Base-by-base conservation (phyloP, 2,797 vertebrate species). In the Halcyon badia region DNA sequence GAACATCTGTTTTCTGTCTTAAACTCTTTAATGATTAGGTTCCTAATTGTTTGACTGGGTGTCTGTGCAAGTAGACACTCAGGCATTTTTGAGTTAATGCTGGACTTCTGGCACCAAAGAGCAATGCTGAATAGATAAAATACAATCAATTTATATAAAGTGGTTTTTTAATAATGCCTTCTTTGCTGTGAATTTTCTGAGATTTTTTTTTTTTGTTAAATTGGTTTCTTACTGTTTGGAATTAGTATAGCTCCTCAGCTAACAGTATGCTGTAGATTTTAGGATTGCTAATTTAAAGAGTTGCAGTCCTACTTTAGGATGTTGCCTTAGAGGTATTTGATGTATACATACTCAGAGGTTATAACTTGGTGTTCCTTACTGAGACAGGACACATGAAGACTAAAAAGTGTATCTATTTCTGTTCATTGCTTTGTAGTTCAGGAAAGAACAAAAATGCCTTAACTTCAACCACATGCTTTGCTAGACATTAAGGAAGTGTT, bases 1-100 rank as follows among this genome's bases (percentile, higher is more conserved):
- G 49, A 96, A 90, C 79, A 94, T 96, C 95, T 97, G 97, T 91
- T 96, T 96, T 96, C 77, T 96, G 83, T 96, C 95, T 83, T 87
- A 95, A 90, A 93, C 83, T 85, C 86, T 95, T 84, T 90, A 88
- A 78, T 88, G 82, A 91, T 95, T 87, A 84, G 25, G 28, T 84
- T 92, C 70, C 82, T 96, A 95, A 93, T 95, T 90, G 79, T 92
- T 95, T 91, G 83, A 85, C 81, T 92, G 79, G 41, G 71, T 91
- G 83, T 72, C 71, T 89, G 56, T 69, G n/a, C 68, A 87, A 84
- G 62, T 25, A 76, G 31, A 84, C 75, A 73, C 24, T 12, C 41
- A 73, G 66, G 6, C 62, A 31, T 93, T 94, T 87, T 79, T 79
- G 62, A 95, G 54, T 71, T 91, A 79, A 66, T 72, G 39, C 28